A percentile compares a stretch with the other conserved stretches of the same genome.
phyloP scores from a whole-genome alignment of 2,888 invertebrate species.

The Agrotis exclamationis region DNA sequence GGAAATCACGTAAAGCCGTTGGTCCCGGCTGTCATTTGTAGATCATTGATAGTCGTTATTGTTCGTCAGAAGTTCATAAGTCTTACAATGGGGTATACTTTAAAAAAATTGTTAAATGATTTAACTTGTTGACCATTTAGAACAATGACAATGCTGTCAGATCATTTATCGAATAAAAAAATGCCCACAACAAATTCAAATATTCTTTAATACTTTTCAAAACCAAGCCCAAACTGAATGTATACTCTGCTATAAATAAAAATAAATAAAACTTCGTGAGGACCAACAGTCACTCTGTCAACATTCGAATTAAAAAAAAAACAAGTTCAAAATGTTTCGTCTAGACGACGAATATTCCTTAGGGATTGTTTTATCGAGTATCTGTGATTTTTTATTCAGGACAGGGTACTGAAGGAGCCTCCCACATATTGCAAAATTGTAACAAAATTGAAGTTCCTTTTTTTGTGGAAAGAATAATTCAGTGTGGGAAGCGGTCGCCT shows the following conservation, averaged over 20 bases:
- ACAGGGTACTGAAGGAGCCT: neutral
- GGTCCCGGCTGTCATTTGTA: no score
- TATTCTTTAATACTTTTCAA: conserved; percentile 2
- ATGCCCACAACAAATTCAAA: neutral
- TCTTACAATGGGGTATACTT: no score
- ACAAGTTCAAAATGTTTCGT: conserved; percentile 31
- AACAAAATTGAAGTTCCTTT: neutral
- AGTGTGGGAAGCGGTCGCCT: no score
- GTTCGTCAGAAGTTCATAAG: no score
- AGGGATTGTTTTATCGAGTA: conserved; percentile 44
- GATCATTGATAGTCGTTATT: no score
- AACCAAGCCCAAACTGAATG: neutral
- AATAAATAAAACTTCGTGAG: conserved; percentile 5
- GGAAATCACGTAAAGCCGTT: no score
- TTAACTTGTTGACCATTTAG: no score
- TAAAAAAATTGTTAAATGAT: no score
- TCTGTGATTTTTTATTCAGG: conserved; percentile 28
- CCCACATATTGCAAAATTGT: conserved; percentile 5
- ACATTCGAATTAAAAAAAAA: conserved; percentile 18
- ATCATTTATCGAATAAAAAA: neutral
- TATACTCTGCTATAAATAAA: conserved; percentile 9
- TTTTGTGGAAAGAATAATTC: neutral
- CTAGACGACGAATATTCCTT: conserved; percentile 48
- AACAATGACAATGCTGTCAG: no score
- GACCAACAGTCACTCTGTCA: conserved; percentile 15